A percentile compares a stretch with the other conserved stretches of the same genome.
Evolutionary conservation across 2,888 invertebrate genomes (phyloP).

Genomic region (Morpho achilles): DNA sequence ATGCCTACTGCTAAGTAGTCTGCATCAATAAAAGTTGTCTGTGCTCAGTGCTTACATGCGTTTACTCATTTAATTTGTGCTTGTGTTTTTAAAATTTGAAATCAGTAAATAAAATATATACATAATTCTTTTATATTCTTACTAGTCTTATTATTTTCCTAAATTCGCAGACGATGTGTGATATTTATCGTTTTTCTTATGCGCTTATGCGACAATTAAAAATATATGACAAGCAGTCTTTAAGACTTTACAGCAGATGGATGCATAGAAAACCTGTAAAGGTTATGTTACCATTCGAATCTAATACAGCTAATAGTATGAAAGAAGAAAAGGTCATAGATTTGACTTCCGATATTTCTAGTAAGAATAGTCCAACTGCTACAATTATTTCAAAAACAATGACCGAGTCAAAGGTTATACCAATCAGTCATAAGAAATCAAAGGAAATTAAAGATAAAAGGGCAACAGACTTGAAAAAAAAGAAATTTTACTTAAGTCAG

Average conservation of each 20-base stretch:
- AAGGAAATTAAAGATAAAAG: slow-evolving; percentile 49
- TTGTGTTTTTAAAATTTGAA: no score
- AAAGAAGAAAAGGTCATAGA: slow-evolving; percentile 65
- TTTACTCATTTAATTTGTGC: no score
- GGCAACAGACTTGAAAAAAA: slow-evolving; percentile 48
- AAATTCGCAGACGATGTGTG: background rate
- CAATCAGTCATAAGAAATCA: slow-evolving; percentile 22
- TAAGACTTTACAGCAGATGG: slow-evolving; percentile 69
- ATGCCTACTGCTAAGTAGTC: no score
- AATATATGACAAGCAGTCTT: slow-evolving; percentile 11
- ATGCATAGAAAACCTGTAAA: slow-evolving; percentile 71
- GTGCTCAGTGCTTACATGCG: no score
- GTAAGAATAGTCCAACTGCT: slow-evolving; percentile 34
- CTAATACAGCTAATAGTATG: slow-evolving; percentile 41
- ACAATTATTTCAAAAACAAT: slow-evolving; percentile 17
- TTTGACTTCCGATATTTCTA: slow-evolving; percentile 38
- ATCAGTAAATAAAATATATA: no score
- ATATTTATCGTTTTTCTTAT: slow-evolving; percentile 11
- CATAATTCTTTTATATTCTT: no score
- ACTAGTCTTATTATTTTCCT: no score
- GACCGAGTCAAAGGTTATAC: slow-evolving; percentile 5
- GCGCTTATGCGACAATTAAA: slow-evolving; percentile 14
- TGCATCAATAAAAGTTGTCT: no score
- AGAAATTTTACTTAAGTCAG: slow-evolving; percentile 52
- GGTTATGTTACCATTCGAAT: slow-evolving; percentile 70